Percentiles rank a stretch among this genome's conserved stretches.
Evolutionary conservation across 1,140 invertebrate species (phyloP).

Genomic region (Amphibalanus amphitrite): DNA sequence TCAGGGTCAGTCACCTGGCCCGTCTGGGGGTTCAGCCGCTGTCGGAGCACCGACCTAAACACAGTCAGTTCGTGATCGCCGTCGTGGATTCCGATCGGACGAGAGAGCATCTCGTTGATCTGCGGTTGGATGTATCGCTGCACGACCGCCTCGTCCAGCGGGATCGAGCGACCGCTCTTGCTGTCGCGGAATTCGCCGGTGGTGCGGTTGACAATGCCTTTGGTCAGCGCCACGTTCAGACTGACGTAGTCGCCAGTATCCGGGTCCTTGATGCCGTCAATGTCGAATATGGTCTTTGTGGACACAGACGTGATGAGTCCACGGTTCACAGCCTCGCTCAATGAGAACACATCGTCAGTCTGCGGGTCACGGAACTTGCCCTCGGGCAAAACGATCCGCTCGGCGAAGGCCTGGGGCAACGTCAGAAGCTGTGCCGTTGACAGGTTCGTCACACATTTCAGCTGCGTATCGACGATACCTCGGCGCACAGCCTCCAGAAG

Average conservation of each 20-base stretch:
- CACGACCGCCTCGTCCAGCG: conserved; percentile 37
- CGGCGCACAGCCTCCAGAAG: conserved; percentile 63
- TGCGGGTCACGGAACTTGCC: conserved; percentile 51
- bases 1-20: conserved; percentile 65
- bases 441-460: conserved; percentile 64
- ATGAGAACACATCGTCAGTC: conserved; percentile 46
- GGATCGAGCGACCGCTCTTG: conserved; percentile 50
- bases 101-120: conserved; percentile 64
- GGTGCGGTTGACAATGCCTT: conserved; percentile 55
- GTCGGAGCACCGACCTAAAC: conserved; percentile 64
- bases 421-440: conserved; percentile 55
- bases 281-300: conserved; percentile 76
- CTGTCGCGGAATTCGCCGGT: conserved; percentile 53
- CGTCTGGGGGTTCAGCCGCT: conserved; percentile 63
- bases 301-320: conserved; percentile 74
- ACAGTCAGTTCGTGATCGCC: conserved; percentile 48
- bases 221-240: conserved; percentile 64
- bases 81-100: conserved; percentile 56
- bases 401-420: conserved; percentile 58
- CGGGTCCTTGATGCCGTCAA: conserved; percentile 74
- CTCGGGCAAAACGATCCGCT: conserved; percentile 54
- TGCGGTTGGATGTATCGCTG: conserved; percentile 43
- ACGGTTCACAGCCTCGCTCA: conserved; percentile 60
- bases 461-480: conserved; percentile 70
- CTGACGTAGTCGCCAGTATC: conserved; percentile 62